These are phyloP conservation scores for Epinotia nisella DNA, from an alignment of 2,888 invertebrate genomes.

Conservation along the genomic window DNA sequence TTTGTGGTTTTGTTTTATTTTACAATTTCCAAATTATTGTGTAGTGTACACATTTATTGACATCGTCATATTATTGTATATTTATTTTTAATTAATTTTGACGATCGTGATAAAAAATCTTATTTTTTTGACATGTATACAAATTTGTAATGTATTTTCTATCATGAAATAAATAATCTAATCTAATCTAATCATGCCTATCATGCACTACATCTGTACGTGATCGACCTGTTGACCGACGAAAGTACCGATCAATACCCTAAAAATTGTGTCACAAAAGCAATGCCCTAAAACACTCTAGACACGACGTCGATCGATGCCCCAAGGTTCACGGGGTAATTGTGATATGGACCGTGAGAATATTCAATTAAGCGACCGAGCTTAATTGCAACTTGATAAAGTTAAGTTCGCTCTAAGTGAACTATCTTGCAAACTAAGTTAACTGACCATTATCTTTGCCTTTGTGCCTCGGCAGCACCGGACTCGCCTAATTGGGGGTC, in stretches of 20 bases:
- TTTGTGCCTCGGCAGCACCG: slow-evolving; percentile 77
- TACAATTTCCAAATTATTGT: too few species aligned
- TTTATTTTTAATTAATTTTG: too few species aligned
- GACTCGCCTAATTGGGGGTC: slow-evolving; percentile 77
- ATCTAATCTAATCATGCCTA: too few species aligned
- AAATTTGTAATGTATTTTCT: too few species aligned
- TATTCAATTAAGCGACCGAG: slow-evolving; percentile 79
- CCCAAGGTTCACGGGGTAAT: slow-evolving; percentile 77
- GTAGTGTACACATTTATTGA: too few species aligned
- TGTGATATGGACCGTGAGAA: slow-evolving; percentile 80
- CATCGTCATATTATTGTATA: too few species aligned
- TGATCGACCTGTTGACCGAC: too few species aligned
- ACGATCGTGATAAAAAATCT: too few species aligned
- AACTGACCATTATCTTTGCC: slow-evolving; percentile 84
- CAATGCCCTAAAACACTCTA: slow-evolving; percentile 26
- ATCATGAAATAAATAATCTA: too few species aligned
- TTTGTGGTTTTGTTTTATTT: too few species aligned
- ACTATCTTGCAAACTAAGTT: slow-evolving; percentile 84
- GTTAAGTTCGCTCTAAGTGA: slow-evolving; percentile 81
- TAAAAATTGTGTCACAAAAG: slow-evolving; percentile 31
- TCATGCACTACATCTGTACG: too few species aligned
- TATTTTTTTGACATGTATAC: too few species aligned
- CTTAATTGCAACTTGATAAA: slow-evolving; percentile 84
- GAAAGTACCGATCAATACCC: slow-evolving; percentile 26
- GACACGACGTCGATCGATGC: slow-evolving; percentile 63